These are phyloP conservation scores for Aurelia aurita DNA, from an alignment of 30 jellyfish, hydroid and myxozoan species.

Conservation along the genomic window DNA sequence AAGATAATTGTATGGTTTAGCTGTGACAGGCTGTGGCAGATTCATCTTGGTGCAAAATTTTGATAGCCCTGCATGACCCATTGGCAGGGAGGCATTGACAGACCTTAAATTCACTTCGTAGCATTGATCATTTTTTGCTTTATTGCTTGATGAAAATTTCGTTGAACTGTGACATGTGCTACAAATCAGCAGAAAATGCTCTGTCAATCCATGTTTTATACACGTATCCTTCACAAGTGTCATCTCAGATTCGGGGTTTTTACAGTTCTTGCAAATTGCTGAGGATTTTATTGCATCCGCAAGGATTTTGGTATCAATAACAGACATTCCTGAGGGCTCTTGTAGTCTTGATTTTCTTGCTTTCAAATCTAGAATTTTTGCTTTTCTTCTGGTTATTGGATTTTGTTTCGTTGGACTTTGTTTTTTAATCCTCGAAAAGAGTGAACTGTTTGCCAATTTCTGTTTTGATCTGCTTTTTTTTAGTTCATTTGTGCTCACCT, in stretches of 20 bases:
- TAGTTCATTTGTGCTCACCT: too few relatives aligned
- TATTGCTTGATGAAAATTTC: not conserved
- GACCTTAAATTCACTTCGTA: conserved; percentile 6
- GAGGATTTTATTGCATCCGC: too few relatives aligned
- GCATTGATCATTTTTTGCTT: not conserved
- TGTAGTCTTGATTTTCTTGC: too few relatives aligned
- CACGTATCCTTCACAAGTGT: not conserved
- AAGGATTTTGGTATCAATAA: too few relatives aligned
- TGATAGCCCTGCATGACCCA: conserved; percentile 7
- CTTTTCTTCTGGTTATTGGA: too few relatives aligned
- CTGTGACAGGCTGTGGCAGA: not conserved
- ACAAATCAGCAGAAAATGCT: not conserved
- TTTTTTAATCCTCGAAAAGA: too few relatives aligned
- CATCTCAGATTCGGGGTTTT: not conserved
- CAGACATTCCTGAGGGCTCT: too few relatives aligned
- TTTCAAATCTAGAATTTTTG: too few relatives aligned
- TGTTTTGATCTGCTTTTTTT: too few relatives aligned
- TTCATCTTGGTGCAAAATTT: not conserved
- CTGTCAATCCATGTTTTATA: not conserved
- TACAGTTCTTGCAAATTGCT: conserved; percentile 11
- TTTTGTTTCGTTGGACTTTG: too few relatives aligned
- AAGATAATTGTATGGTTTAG: not conserved
- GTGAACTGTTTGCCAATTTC: too few relatives aligned
- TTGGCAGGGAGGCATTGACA: not conserved
- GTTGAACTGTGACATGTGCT: not conserved